Evolutionary conservation across 2,113 vertebrate species (phyloP).

Genomic region (Heteronetta atricapilla): DNA sequence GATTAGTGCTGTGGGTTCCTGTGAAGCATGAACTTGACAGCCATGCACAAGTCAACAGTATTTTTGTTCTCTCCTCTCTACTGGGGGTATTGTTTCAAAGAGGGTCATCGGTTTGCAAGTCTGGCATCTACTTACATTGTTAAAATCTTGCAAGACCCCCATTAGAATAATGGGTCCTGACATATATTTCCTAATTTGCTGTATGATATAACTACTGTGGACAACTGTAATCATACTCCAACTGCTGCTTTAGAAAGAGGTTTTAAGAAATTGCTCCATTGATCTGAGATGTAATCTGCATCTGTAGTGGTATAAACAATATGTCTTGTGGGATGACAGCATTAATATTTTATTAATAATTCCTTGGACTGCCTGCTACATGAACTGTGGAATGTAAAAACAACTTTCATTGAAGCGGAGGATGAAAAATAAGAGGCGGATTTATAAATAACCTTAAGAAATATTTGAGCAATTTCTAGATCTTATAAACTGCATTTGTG

Average conservation of each 20-base stretch:
- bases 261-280: slow-evolving; percentile 22
- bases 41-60: slow-evolving; percentile 13
- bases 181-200: slow-evolving; percentile 63
- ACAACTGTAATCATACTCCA: slow-evolving; percentile 51
- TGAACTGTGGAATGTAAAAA: neutral
- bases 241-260: slow-evolving; percentile 29
- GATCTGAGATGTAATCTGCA: slow-evolving; percentile 36
- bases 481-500: neutral
- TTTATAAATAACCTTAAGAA: neutral
- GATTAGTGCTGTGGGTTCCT: slow-evolving; percentile 4
- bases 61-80: slow-evolving; percentile 26
- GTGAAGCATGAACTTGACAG: slow-evolving; percentile 44
- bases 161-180: slow-evolving; percentile 65
- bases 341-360: slow-evolving; percentile 45
- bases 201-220: slow-evolving; percentile 55
- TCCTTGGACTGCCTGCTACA: neutral
- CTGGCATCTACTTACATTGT: slow-evolving; percentile 44
- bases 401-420: neutral
- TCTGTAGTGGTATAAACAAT: slow-evolving; percentile 41
- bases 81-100: slow-evolving; percentile 36
- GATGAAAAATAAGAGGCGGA: neutral
- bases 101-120: slow-evolving; percentile 3
- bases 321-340: neutral
- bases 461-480: neutral
- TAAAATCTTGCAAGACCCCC: slow-evolving; percentile 33